Base-by-base conservation (phyloP, 2,797 vertebrate genomes). In the Spondyliosoma cantharus region DNA sequence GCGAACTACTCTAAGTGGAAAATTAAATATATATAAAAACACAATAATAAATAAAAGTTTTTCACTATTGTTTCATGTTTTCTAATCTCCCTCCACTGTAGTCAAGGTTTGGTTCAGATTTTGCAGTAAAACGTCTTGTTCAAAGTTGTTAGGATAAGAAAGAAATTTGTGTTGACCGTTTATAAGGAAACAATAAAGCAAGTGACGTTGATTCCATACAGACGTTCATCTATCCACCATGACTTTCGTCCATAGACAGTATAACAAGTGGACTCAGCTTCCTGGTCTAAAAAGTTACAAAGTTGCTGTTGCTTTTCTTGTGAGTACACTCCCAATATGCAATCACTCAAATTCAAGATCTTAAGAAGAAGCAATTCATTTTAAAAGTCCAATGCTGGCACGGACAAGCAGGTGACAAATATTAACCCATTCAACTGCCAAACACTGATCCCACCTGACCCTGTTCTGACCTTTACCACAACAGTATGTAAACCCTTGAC, bases 401-500 rank as follows among this genome's bases (percentile, higher is more conserved):
- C 54, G 5, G 2, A 1, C 8, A n/a, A 42, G 7, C 19, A 16
- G 15, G 53, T 19, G 15, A 22, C 24, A 48, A 19, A 37, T 37
- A 37, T 37, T 37, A 37, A 37, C 32, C 32, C 32, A 37, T 37
- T 37, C 32, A 37, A 8, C 8, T 8, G 32, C 32, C 32, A 37
- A 37, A 37, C 32, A 9, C 32, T 37, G 32, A 37, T 37, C 32
- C 32, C 32, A 9, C 32, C 32, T 37, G 32, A 60, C 27, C 45
- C 3, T n/a, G 58, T 50, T 0, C 22, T 76, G 62, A 87, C 76
- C 57, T 27, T 37, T 37, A 75, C 16, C 63, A 49, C 49, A 45
- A 68, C 69, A 61, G 71, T 8, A 75, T 54, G 67, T 86, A 74
- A 78, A 84, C 77, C 81, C 50, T 13, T 77, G 49, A 66, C 52